Conservation (phyloP, 1,140 invertebrate species). For the Drosophila prosaltans region DNA sequence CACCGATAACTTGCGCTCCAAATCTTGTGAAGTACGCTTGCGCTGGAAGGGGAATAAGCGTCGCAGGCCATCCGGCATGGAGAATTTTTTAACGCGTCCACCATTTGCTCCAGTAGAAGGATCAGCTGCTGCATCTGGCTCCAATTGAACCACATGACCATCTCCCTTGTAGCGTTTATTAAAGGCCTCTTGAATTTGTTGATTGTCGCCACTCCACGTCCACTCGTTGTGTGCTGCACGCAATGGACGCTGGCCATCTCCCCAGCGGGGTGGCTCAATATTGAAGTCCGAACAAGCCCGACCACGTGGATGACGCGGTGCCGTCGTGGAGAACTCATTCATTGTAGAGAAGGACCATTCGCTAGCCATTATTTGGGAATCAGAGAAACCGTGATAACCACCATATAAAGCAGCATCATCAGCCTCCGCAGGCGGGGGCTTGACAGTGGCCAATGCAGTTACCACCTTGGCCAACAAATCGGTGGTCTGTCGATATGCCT, state of each 20-base stretch:
- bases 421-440: constrained; percentile 84
- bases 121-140: constrained; percentile 52
- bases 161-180: constrained; percentile 64
- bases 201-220: constrained; percentile 82
- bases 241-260: constrained; percentile 40
- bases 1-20: constrained; percentile 73
- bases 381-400: constrained; percentile 87
- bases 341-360: constrained; percentile 84
- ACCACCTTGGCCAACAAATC: constrained; percentile 89
- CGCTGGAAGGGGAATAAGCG: constrained; percentile 68
- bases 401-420: constrained; percentile 58
- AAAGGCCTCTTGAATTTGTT: constrained; percentile 80
- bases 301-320: constrained; percentile 84
- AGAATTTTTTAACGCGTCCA: constrained; percentile 75
- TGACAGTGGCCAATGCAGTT: constrained; percentile 88
- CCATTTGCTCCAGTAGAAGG: constrained; percentile 30
- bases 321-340: constrained; percentile 80
- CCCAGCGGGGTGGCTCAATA: constrained; percentile 55
- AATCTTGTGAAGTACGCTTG: constrained; percentile 72
- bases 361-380: constrained; percentile 88
- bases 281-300: constrained; percentile 84
- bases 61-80: constrained; percentile 76
- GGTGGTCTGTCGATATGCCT: constrained; percentile 87
- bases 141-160: constrained; percentile 57
- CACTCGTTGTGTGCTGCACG: constrained; percentile 68